Evolutionary conservation across 2,797 vertebrate genomes (phyloP).

Genomic region (Sebastes jordani): DNA sequence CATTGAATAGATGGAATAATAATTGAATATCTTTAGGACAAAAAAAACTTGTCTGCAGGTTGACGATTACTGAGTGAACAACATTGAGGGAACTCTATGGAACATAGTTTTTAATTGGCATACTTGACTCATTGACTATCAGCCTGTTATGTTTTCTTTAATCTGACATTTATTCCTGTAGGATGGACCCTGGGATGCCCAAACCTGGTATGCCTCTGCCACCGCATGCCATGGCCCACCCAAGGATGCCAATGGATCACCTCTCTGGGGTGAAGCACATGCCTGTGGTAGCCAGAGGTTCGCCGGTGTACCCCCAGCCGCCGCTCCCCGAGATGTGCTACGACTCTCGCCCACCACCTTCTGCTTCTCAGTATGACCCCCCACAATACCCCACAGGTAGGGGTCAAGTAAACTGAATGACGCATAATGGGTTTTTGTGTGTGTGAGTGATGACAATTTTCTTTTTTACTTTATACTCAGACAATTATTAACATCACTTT

Average conservation of each 20-base stretch:
- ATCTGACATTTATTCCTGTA: constrained; percentile 52
- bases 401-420: neutral
- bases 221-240: constrained; percentile 84
- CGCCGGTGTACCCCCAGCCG: constrained; percentile 87
- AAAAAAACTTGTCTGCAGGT: neutral
- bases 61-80: neutral
- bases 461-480: neutral
- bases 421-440: neutral
- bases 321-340: constrained; percentile 93
- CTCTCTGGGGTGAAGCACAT: constrained; percentile 90
- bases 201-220: constrained; percentile 89
- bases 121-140: neutral
- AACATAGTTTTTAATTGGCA: neutral
- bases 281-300: constrained; percentile 88
- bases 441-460: neutral
- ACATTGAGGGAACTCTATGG: neutral
- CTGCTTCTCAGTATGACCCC: constrained; percentile 89
- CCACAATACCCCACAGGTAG: constrained; percentile 90
- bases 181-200: constrained; percentile 85
- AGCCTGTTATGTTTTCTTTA: neutral
- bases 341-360: constrained; percentile 87
- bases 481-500: neutral
- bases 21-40: neutral
- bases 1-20: neutral
- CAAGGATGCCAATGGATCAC: constrained; percentile 86